Percentiles rank a stretch among this genome's conserved stretches.
phyloP scores from a whole-genome alignment of 1,140 invertebrate species.

The Camponotus vicinus region DNA sequence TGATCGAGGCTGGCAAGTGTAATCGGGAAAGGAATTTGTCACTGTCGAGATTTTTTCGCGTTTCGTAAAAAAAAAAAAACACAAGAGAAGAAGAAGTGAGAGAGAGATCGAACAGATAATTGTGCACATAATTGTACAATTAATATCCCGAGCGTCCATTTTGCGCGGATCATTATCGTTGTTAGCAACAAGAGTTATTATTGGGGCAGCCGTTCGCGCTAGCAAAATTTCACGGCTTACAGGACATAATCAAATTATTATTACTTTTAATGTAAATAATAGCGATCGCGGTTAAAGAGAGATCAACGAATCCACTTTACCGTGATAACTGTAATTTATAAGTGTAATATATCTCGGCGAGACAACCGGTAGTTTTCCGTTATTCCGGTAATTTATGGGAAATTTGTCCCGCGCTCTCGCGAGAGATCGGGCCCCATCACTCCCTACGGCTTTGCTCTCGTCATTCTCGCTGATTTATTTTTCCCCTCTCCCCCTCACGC shows the following conservation, averaged over 20 bases:
- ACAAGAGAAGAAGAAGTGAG: not conserved
- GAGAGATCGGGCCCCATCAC: conserved; percentile 32
- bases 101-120: not conserved
- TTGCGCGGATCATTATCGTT: not conserved
- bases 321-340: conserved; percentile 54
- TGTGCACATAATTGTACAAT: conserved; percentile 28
- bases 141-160: conserved; percentile 25
- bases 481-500: conserved; percentile 2
- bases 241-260: conserved; percentile 32
- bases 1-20: conserved; percentile 18
- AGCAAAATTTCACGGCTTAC: not conserved
- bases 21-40: conserved; percentile 6
- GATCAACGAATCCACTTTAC: conserved; percentile 33
- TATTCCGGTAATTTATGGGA: conserved; percentile 60
- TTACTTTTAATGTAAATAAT: conserved; percentile 34
- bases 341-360: conserved; percentile 26
- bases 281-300: conserved; percentile 19
- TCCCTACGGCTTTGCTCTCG: not conserved
- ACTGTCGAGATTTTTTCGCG: conserved; percentile 5
- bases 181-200: too few species aligned
- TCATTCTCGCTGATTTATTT: conserved; percentile 45
- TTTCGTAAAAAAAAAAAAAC: not conserved
- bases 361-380: conserved; percentile 56
- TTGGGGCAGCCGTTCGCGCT: not conserved
- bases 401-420: conserved; percentile 41